phyloP scores from a whole-genome alignment of 2,888 invertebrate genomes.

The Paralinhomoeus sp. region DNA sequence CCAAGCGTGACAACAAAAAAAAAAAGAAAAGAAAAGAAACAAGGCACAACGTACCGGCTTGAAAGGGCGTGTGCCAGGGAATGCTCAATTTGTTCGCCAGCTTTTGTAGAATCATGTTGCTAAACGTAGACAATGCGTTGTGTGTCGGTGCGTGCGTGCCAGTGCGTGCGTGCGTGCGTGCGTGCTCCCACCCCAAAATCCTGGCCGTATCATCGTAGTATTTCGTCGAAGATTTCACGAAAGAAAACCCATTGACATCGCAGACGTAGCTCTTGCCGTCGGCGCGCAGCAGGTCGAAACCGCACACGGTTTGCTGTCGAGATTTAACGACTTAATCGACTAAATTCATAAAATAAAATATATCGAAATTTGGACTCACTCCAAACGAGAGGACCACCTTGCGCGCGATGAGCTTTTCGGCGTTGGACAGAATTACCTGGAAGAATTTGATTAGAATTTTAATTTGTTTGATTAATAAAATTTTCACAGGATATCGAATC shows the following conservation, averaged over 20 bases:
- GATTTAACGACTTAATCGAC: neutral
- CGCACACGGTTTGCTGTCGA: constrained; percentile 73
- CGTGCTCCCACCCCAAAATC: constrained; percentile 59
- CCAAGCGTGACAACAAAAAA: too few relatives aligned
- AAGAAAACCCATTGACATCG: constrained; percentile 98
- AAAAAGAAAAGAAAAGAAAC: too few relatives aligned
- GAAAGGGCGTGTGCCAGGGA: constrained; percentile 89
- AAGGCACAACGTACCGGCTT: constrained; percentile 32
- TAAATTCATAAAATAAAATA: neutral
- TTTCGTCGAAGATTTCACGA: constrained; percentile 96
- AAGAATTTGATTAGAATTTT: constrained; percentile 32
- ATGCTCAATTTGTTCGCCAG: constrained; percentile 83
- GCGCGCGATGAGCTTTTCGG: constrained; percentile 86
- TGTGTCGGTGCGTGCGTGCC: too few relatives aligned
- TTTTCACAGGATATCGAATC: constrained; percentile 78
- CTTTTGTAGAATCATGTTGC: constrained; percentile 79
- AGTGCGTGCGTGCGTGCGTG: too few relatives aligned
- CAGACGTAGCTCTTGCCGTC: constrained; percentile 97
- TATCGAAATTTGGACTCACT: constrained; percentile 14
- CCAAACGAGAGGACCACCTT: constrained; percentile 55
- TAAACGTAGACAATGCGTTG: too few relatives aligned
- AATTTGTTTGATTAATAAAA: neutral
- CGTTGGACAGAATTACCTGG: constrained; percentile 86
- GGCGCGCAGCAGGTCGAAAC: constrained; percentile 83
- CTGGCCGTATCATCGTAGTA: constrained; percentile 97